Conservation (phyloP, 2,888 invertebrate species). For the Meta bourneti region DNA sequence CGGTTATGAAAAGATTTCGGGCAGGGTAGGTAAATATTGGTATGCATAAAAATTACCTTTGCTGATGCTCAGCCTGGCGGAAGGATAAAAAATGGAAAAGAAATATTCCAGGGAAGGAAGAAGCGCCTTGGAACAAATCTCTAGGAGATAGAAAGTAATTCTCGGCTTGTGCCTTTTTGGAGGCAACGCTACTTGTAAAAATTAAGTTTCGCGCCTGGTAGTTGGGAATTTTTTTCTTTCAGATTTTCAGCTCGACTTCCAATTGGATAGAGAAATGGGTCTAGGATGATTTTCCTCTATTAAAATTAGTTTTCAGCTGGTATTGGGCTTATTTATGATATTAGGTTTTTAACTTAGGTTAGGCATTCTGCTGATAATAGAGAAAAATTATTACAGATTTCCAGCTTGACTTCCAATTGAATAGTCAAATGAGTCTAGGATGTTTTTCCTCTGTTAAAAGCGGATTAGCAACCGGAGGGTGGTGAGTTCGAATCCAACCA, state of each 20-base stretch:
- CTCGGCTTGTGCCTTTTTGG: not conserved
- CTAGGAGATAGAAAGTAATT: not conserved
- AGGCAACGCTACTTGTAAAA: not conserved
- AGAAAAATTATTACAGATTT: not conserved
- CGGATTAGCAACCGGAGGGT: too few relatives aligned
- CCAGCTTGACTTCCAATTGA: not conserved
- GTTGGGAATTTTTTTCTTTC: not conserved
- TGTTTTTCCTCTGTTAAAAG: too few relatives aligned
- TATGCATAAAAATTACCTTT: slow-evolving; percentile 60
- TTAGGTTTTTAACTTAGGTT: too few relatives aligned
- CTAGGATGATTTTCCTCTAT: too few relatives aligned
- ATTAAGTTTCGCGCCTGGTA: not conserved
- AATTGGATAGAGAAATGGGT: too few relatives aligned
- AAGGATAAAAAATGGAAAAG: slow-evolving; percentile 11
- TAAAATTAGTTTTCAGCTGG: too few relatives aligned
- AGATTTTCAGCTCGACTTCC: not conserved
- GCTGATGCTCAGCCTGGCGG: not conserved
- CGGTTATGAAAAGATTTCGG: slow-evolving; percentile 55
- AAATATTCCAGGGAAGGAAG: not conserved
- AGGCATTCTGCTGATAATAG: too few relatives aligned
- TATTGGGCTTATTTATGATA: too few relatives aligned
- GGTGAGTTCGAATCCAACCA: too few relatives aligned
- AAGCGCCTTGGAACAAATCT: slow-evolving; percentile 24
- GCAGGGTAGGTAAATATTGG: slow-evolving; percentile 56
- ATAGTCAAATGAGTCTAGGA: too few relatives aligned